Evolutionary conservation across 1,140 invertebrate species (phyloP), one percentile per base, ranked within the genome.

Genomic region (Leguminivora glycinivorella): DNA sequence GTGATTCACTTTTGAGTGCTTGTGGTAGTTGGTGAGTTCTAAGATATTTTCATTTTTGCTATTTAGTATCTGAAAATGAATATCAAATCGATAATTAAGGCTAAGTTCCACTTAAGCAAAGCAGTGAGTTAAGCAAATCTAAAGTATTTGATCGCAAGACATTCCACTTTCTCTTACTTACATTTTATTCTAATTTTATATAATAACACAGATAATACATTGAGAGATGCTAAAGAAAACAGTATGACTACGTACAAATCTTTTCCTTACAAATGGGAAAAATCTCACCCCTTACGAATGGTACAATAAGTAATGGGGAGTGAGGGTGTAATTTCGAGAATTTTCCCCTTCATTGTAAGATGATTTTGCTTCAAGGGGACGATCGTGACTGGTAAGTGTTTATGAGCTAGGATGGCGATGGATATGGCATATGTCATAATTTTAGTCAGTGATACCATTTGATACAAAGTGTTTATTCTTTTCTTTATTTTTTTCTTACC

Each of bases 271-370:
- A 68, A 68, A 47, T 47, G 34, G 34, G 67, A 31, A 68, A 68
- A 68, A 68, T 68, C 38, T 25, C 34, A 43, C 34, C 67, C 67
- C 34, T 43, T 47, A 38, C 67, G 31, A 40, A 69, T 52, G 10
- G 67, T 26, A 47, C 67, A 40, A 76, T 85, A 80, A 80, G 81
- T 83, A 82, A 84, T 83, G 78, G 81, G 78, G 78, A 83, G 83
- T 83, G 74, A 80, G 78, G 83, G 79, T 84, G 83, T 83, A 83
- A 86, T 86, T 86, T 83, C 83, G 80, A 83, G 83, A 78, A 84
- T 83, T 85, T 83, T 83, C 82, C 83, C 83, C 82, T 83, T 82
- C 81, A 86, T 88, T 86, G 84, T 86, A 81, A 83, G 84, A 84
- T 83, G 82, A 84, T 85, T 86, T 80, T 78, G 78, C 75, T 76